phyloP scores from a whole-genome alignment of 2,888 invertebrate species.

The Ormyrus thymus region DNA sequence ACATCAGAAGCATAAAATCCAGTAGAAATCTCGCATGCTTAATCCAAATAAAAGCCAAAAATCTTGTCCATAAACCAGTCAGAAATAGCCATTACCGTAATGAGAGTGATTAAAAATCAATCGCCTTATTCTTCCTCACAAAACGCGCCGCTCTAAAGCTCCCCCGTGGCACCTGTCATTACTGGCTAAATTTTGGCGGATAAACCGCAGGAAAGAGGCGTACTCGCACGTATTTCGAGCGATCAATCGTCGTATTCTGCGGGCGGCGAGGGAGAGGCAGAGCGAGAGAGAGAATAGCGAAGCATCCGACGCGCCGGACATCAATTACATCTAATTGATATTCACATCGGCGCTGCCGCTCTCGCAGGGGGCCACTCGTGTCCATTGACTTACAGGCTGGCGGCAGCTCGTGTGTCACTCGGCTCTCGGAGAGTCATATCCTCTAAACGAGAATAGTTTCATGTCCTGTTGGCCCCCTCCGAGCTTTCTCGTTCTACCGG shows the following conservation, averaged over 20 bases:
- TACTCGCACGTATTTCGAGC: not conserved
- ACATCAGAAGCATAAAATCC: too few species aligned
- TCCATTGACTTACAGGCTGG: conserved; percentile 35
- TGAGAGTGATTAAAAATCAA: conserved; percentile 29
- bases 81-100: not conserved
- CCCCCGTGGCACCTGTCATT: not conserved
- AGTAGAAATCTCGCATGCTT: too few species aligned
- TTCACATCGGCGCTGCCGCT: conserved; percentile 57
- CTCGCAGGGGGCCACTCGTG: not conserved
- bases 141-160: not conserved
- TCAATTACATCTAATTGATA: conserved; percentile 66
- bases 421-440: not conserved
- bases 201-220: too few species aligned
- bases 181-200: too few species aligned
- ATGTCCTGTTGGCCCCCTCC: not conserved
- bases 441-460: conserved; percentile 37
- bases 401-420: conserved; percentile 11
- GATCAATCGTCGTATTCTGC: conserved; percentile 21
- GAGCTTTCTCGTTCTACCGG: conserved; percentile 7
- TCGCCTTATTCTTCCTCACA: not conserved
- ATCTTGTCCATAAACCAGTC: too few species aligned
- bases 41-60: too few species aligned
- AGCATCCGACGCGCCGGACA: conserved; percentile 57
- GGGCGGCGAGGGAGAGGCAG: not conserved
- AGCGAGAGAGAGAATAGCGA: not conserved